Conservation (phyloP, 2,888 invertebrate species). For the Megalurothrips usitatus region DNA sequence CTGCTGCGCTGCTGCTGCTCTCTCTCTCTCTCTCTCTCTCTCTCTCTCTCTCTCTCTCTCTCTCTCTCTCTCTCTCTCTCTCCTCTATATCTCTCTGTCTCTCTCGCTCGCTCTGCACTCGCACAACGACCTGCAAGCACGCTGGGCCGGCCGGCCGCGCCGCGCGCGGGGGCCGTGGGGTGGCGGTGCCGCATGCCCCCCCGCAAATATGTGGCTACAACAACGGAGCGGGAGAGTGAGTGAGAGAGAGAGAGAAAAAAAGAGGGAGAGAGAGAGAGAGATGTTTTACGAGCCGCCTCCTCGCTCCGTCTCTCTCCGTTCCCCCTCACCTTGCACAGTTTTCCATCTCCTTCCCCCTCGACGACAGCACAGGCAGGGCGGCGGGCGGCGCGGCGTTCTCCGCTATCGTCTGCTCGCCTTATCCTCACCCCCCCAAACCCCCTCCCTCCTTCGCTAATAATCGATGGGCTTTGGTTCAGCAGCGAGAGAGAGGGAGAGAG, state of each 20-base stretch:
- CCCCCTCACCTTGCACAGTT: background rate
- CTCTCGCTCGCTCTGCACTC: too few relatives aligned
- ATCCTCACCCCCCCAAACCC: background rate
- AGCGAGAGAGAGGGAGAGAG: background rate
- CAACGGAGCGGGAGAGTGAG: background rate
- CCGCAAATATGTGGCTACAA: slow-evolving; percentile 24
- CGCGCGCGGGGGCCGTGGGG: background rate
- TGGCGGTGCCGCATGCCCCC: background rate
- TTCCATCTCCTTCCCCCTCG: background rate
- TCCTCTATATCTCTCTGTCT: too few relatives aligned
- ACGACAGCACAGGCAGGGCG: too few relatives aligned
- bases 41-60: too few relatives aligned
- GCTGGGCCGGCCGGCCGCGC: background rate
- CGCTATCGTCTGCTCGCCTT: too few relatives aligned
- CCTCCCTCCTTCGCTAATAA: background rate
- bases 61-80: too few relatives aligned
- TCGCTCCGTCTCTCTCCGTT: background rate
- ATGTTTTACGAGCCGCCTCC: too few relatives aligned
- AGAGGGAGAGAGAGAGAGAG: too few relatives aligned
- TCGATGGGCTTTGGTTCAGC: background rate
- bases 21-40: background rate
- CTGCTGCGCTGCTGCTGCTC: background rate
- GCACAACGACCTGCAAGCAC: slow-evolving; percentile 15
- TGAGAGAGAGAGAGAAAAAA: too few relatives aligned
- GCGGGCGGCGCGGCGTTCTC: too few relatives aligned